Percentiles rank a stretch among this genome's conserved stretches.
Evolutionary conservation across 1,140 invertebrate species (phyloP).

Genomic region (Aphidius ervi): DNA sequence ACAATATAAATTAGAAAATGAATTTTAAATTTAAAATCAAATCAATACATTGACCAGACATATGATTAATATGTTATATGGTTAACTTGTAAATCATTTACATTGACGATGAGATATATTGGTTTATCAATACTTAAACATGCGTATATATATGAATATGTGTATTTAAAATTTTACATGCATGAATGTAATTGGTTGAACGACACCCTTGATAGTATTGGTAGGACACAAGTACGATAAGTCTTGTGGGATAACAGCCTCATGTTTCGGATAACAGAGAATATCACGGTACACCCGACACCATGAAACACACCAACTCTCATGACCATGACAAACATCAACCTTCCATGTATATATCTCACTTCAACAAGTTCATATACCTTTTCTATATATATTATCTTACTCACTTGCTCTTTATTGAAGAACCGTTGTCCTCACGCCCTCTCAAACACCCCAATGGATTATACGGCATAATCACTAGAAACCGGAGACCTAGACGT

Average conservation of each 20-base stretch:
- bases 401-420: not conserved
- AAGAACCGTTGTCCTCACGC: not conserved
- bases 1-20: too few species aligned
- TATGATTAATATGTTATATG: too few species aligned
- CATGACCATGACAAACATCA: slow-evolving; percentile 40
- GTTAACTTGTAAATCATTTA: too few species aligned
- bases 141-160: too few species aligned
- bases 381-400: slow-evolving; percentile 3
- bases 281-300: slow-evolving; percentile 49
- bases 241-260: slow-evolving; percentile 52
- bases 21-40: too few species aligned
- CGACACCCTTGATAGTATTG: slow-evolving; percentile 13
- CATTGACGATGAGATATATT: too few species aligned
- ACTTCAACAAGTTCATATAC: slow-evolving; percentile 5
- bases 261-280: slow-evolving; percentile 52
- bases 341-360: slow-evolving; percentile 2
- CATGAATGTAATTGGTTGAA: too few species aligned
- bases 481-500: slow-evolving; percentile 44
- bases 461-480: slow-evolving; percentile 51
- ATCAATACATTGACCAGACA: too few species aligned
- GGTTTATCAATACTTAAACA: too few species aligned
- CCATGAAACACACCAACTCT: slow-evolving; percentile 35
- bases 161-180: too few species aligned
- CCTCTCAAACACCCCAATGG: slow-evolving; percentile 23
- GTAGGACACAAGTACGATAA: slow-evolving; percentile 26